Evolutionary conservation across 1,140 invertebrate species (phyloP).

Genomic region (Holcopasites calliopsidis): DNA sequence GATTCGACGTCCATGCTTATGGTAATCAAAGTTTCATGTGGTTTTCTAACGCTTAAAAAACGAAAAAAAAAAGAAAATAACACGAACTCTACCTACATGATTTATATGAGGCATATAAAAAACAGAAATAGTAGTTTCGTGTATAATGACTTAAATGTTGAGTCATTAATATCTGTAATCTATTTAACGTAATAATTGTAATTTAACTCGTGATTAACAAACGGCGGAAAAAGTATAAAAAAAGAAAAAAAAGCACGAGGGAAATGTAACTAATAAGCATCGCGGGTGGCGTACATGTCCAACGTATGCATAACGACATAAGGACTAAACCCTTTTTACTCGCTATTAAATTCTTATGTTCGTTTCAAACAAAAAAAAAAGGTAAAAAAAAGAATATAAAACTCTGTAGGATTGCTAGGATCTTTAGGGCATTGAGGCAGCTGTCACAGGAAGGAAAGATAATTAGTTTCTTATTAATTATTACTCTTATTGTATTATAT

Average conservation of each 20-base stretch:
- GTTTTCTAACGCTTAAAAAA: slow-evolving; percentile 17
- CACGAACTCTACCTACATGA: slow-evolving; percentile 23
- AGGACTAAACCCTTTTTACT: slow-evolving; percentile 19
- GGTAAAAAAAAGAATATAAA: slow-evolving; percentile 49
- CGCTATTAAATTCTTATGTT: slow-evolving; percentile 26
- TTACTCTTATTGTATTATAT: slow-evolving; percentile 73
- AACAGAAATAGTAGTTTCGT: slow-evolving; percentile 11
- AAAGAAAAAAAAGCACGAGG: slow-evolving; percentile 7
- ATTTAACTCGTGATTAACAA: slow-evolving; percentile 31
- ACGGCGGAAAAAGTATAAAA: slow-evolving; percentile 21
- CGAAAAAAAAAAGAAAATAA: no score
- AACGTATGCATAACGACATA: slow-evolving; percentile 15
- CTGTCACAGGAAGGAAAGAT: slow-evolving; percentile 77
- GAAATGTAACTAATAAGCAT: slow-evolving; percentile 27
- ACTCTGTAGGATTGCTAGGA: slow-evolving; percentile 79
- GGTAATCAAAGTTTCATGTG: neutral
- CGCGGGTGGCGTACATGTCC: slow-evolving; percentile 37
- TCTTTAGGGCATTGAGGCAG: slow-evolving; percentile 79
- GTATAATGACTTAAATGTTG: slow-evolving; percentile 18
- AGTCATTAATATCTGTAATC: slow-evolving; percentile 1
- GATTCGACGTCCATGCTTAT: slow-evolving; percentile 10
- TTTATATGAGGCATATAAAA: slow-evolving; percentile 11
- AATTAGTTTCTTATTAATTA: slow-evolving; percentile 76
- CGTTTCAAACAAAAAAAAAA: slow-evolving; percentile 42
- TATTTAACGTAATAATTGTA: slow-evolving; percentile 23